Evolutionary conservation across 2,113 vertebrate genomes (phyloP).

Genomic region (Drymodes brunneopygia): DNA sequence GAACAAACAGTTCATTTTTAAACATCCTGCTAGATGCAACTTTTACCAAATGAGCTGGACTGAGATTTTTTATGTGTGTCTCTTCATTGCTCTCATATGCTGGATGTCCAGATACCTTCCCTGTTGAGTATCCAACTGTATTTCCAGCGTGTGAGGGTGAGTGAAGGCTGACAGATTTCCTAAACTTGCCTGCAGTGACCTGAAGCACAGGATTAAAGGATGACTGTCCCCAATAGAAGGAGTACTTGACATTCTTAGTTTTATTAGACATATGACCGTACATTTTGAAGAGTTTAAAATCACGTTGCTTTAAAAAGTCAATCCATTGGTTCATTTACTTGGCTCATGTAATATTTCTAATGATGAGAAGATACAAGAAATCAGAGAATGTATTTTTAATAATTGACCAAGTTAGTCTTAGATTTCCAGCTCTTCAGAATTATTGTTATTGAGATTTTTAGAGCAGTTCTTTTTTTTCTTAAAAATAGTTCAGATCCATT

Average conservation of each 20-base stretch:
- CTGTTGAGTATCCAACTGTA: fast-evolving
- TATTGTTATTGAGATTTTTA: background rate
- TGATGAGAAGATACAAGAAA: background rate
- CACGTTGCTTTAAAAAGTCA: background rate
- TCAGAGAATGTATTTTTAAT: background rate
- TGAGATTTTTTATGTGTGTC: background rate
- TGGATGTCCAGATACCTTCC: background rate
- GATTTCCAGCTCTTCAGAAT: background rate
- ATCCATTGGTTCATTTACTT: background rate
- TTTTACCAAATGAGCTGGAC: background rate
- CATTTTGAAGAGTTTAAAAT: background rate
- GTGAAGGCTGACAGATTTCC: background rate
- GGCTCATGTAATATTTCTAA: background rate
- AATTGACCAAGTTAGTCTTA: background rate
- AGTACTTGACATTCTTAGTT: background rate
- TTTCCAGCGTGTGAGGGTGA: background rate
- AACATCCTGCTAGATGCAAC: constrained; percentile 39
- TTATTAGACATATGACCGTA: background rate
- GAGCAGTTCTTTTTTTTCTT: background rate
- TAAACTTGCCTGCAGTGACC: background rate
- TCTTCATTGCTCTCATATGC: background rate
- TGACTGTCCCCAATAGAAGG: background rate
- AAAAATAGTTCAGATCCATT: background rate
- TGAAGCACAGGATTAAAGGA: background rate
- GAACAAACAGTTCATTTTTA: constrained; percentile 42